phyloP scores from a whole-genome alignment of 2,113 vertebrate species.

The Bos javanicus region DNA sequence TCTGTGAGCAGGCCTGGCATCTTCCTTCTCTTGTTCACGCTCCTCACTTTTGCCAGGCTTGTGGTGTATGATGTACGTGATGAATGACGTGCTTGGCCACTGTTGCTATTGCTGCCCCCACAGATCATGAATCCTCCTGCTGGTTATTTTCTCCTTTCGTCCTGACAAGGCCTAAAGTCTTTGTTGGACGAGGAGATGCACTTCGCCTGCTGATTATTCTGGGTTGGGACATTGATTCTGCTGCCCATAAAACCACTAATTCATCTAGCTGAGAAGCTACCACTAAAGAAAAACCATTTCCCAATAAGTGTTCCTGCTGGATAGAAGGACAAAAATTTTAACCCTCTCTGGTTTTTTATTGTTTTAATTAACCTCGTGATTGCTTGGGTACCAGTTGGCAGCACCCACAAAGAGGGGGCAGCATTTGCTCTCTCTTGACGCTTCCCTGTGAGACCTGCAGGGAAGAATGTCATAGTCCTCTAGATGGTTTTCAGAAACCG shows the following conservation, averaged over 20 bases:
- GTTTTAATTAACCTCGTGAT: not conserved
- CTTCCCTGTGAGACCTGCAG: not conserved
- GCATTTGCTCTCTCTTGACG: not conserved
- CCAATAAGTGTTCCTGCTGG: not conserved
- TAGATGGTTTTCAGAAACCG: not conserved
- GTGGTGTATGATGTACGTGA: not conserved
- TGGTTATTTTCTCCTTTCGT: not conserved
- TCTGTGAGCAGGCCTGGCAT: fast-evolving
- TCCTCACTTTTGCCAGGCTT: not conserved
- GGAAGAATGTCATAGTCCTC: not conserved
- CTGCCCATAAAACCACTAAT: constrained; percentile 26
- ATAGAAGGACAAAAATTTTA: not conserved
- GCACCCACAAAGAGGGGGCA: not conserved
- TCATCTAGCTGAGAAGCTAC: constrained; percentile 30
- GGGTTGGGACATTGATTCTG: not conserved
- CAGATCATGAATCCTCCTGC: constrained; percentile 18
- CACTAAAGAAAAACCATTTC: constrained; percentile 43
- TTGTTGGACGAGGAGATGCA: not conserved
- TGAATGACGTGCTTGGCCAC: not conserved
- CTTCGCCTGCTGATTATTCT: not conserved
- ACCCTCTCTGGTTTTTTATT: not conserved
- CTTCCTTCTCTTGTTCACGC: not conserved
- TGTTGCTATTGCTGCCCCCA: not conserved
- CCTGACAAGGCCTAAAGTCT: constrained; percentile 17
- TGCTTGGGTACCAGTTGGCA: not conserved